Evolutionary conservation across 1,140 invertebrate genomes (phyloP), one percentile per base, ranked within the genome.

Genomic region (Lordiphosa clarofinis): DNA sequence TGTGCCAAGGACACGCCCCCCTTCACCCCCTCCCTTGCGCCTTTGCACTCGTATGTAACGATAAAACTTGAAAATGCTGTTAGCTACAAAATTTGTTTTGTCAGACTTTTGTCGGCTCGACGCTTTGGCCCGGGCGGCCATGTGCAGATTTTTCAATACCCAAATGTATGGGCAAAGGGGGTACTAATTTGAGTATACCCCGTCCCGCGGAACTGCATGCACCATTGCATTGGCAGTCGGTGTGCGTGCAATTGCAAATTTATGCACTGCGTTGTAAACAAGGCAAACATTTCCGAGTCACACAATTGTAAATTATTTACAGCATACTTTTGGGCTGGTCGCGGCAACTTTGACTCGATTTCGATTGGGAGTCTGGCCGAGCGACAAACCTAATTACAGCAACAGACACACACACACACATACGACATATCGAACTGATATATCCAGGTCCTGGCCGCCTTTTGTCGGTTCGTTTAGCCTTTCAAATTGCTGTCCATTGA

Each of bases 11-110:
- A 75, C 76, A 71, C 59, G 56, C 52, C 35, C 44, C 50, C 13
- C 24, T 33, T 35, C 47, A 15, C 36, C 28, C 47, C 37, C 33
- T 39, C 31, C 24, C 44, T 42, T 21, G 21, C 21, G 43, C 37
- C 24, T 36, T 31, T 37, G 33, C 48, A 58, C 40, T 37, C 56
- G 37, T 60, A 74, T 60, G 75, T 67, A 71, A 59, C 61, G 76
- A 82, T 84, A 84, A 73, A 84, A 84, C 78, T 84, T 76, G 78
- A 84, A 84, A 84, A 84, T 84, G 78, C 69, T 84, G 78, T 84
- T 84, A 78, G 78, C 78, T 78, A 78, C 78, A 84, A 78, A 78
- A 84, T 84, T 84, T 84, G 73, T 68, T 65, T 68, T 65, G 73
- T 64, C 47, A 56, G 66, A 74, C 66, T 74, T 81, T 73, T 67